Evolutionary conservation across 2,113 vertebrate genomes (phyloP).

Genomic region (Athene noctua): DNA sequence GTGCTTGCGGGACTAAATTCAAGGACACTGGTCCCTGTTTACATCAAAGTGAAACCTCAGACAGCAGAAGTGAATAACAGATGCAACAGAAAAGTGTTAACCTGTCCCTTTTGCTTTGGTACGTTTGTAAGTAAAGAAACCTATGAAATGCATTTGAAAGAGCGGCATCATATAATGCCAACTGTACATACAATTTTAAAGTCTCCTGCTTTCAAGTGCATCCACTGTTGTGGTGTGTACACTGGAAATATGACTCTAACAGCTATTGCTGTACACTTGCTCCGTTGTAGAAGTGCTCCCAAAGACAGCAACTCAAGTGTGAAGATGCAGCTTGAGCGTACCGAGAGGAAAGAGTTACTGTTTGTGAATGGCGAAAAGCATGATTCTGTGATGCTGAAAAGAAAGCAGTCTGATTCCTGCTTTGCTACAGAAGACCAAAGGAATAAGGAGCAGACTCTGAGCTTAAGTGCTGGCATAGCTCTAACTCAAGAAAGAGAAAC

Average conservation of each 20-base stretch:
- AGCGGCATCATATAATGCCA: constrained; percentile 91
- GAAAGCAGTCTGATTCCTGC: constrained; percentile 63
- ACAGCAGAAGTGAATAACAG: constrained; percentile 26
- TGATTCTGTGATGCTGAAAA: constrained; percentile 48
- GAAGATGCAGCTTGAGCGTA: constrained; percentile 46
- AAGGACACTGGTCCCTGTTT: constrained; percentile 79
- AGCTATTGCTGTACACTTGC: constrained; percentile 90
- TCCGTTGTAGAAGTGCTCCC: constrained; percentile 89
- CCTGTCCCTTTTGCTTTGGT: constrained; percentile 90
- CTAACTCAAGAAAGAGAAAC: constrained; percentile 1
- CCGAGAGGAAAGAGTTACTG: constrained; percentile 57
- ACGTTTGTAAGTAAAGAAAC: constrained; percentile 76
- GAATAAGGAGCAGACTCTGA: constrained; percentile 14
- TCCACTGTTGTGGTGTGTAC: constrained; percentile 96
- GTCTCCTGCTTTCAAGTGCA: constrained; percentile 93
- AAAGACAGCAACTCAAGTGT: constrained; percentile 76
- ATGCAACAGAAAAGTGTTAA: constrained; percentile 62
- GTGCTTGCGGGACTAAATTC: constrained; percentile 81
- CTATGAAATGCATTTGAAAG: constrained; percentile 88
- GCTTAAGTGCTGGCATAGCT: not conserved
- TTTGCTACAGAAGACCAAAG: constrained; percentile 46
- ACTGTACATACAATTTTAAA: constrained; percentile 92
- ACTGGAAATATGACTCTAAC: constrained; percentile 91
- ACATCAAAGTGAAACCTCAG: constrained; percentile 86
- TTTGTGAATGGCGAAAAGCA: constrained; percentile 64